phyloP scores from a whole-genome alignment of 2,797 vertebrate species.

The Lepilemur ruficaudatus region DNA sequence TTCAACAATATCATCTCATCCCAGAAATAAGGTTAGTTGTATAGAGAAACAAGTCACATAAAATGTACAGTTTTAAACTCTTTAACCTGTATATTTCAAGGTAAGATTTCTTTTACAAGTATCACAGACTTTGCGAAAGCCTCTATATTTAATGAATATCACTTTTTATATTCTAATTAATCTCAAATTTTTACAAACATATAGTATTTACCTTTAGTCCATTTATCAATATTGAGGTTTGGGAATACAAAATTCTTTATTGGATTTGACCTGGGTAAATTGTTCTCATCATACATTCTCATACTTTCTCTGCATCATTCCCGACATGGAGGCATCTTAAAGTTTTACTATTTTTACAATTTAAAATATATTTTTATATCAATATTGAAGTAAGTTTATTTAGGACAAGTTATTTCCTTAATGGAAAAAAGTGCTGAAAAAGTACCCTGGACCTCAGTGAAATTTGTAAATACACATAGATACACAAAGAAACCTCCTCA shows the following conservation, averaged over 20 bases:
- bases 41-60: background rate
- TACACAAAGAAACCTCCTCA: background rate
- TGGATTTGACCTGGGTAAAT: background rate
- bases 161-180: background rate
- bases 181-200: background rate
- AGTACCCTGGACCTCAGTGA: background rate
- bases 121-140: background rate
- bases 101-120: background rate
- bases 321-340: background rate
- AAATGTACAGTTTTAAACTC: background rate
- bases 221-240: background rate
- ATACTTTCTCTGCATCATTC: background rate
- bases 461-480: background rate
- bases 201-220: background rate
- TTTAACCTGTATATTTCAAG: background rate
- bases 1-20: background rate
- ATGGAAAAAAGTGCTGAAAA: background rate
- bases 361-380: background rate
- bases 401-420: background rate
- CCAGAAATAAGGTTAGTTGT: background rate
- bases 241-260: background rate
- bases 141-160: background rate
- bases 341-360: background rate
- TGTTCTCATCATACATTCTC: background rate
- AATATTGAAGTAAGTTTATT: constrained; percentile 19